Evolutionary conservation across 2,888 invertebrate species (phyloP).

Genomic region (Anorthoa munda): DNA sequence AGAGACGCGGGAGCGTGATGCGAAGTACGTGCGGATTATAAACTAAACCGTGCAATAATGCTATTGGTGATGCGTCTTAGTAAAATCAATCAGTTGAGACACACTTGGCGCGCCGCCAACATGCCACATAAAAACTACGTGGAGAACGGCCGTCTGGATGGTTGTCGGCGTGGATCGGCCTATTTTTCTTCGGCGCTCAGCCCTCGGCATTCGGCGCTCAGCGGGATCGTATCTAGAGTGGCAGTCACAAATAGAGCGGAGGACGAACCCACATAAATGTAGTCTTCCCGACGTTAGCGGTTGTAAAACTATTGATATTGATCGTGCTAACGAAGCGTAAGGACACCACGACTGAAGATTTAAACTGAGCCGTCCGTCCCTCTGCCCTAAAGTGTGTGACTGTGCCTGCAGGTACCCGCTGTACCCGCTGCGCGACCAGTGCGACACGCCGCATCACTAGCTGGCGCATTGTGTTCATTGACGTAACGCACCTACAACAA

Average conservation of each 20-base stretch:
- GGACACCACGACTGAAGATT: constrained; percentile 18
- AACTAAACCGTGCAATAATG: constrained; percentile 66
- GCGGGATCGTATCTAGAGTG: constrained; percentile 51
- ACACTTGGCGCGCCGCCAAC: constrained; percentile 74
- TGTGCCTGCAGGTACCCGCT: neutral
- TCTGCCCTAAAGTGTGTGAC: no score
- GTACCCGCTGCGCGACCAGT: neutral
- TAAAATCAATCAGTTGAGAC: constrained; percentile 81
- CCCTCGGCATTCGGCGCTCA: constrained; percentile 53
- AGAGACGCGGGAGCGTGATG: neutral
- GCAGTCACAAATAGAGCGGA: constrained; percentile 59
- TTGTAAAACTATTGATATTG: constrained; percentile 42
- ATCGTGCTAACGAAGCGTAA: constrained; percentile 25
- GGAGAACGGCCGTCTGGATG: constrained; percentile 61
- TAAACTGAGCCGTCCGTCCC: neutral
- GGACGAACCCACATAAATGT: constrained; percentile 26
- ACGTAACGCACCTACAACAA: constrained; percentile 39
- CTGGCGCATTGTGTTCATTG: constrained; percentile 31
- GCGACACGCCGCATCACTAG: neutral
- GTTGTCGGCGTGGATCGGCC: constrained; percentile 52
- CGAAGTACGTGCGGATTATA: constrained; percentile 44
- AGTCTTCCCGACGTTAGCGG: constrained; percentile 24
- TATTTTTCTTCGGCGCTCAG: constrained; percentile 60
- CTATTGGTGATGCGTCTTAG: constrained; percentile 70
- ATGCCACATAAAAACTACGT: constrained; percentile 72